Conservation (phyloP, 2,797 vertebrate genomes). For the Kryptopterus vitreolus region DNA sequence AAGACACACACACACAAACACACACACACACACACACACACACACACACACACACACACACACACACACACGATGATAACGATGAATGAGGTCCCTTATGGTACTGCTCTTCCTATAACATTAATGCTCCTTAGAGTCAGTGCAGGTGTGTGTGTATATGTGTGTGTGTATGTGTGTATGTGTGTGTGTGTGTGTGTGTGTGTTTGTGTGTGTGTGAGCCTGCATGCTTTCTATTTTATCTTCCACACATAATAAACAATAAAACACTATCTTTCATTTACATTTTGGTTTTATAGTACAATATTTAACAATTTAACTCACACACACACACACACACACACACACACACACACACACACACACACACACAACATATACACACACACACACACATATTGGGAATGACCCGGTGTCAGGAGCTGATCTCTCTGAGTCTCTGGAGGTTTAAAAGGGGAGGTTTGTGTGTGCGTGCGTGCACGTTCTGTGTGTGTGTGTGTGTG, state of each 20-base stretch:
- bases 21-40: constrained; percentile 6
- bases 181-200: constrained; percentile 16
- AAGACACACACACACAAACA: not conserved
- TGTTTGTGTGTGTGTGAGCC: not conserved
- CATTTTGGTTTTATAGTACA: not conserved
- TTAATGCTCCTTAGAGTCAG: constrained; percentile 7
- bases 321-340: constrained; percentile 23
- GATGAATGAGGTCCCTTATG: constrained; percentile 11
- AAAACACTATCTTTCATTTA: not conserved
- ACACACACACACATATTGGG: constrained; percentile 12
- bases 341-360: not conserved
- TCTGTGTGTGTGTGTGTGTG: constrained; percentile 25
- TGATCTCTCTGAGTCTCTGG: constrained; percentile 1
- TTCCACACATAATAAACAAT: constrained; percentile 7
- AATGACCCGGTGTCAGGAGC: constrained; percentile 46
- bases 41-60: constrained; percentile 23
- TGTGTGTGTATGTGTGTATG: constrained; percentile 18
- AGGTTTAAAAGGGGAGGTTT: constrained; percentile 14
- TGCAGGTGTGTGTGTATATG: constrained; percentile 33
- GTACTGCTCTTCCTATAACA: constrained; percentile 6
- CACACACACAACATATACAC: constrained; percentile 9
- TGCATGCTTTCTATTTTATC: constrained; percentile 15
- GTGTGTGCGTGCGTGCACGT: constrained; percentile 27
- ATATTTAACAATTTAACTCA: not conserved
- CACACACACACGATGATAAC: constrained; percentile 15